Evolutionary conservation across 2,797 vertebrate genomes (phyloP), one percentile per base, ranked within the genome.

Genomic region (Squalus acanthias): DNA sequence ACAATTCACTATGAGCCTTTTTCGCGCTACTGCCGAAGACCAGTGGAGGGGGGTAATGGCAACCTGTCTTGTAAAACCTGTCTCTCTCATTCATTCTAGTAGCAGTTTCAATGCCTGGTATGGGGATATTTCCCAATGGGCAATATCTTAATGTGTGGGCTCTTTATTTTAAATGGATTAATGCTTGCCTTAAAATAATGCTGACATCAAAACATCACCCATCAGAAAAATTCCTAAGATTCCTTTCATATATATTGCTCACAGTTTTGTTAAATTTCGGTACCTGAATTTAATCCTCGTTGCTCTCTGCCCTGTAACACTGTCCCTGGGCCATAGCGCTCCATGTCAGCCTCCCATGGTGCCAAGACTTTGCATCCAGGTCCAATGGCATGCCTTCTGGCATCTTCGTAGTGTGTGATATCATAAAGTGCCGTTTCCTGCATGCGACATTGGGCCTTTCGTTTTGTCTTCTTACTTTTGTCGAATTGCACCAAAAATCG

Each of bases 281-380:
- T 97, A 98, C 98, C 98, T 97, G 96, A 97, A 96, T 0, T 46
- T 89, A 94, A 22, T 29, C 96, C 96, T 63, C 96, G 95, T 53
- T 17, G 96, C 96, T 97, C 97, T 94, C 69, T 20, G 96, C 97
- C 96, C 89, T 97, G 97, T 0, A 98, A 96, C 96, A 97, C 97
- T 24, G 97, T 97, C 87, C 97, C 97, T 33, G 97, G 98, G 50
- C 98, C 98, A 94, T 98, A 98, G 17, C 97, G 96, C 60, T 96
- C 96, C 46, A 96, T 96, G 69, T 88, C 69, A 94, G 96, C 67
- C 53, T 97, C 97, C 97, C 97, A 97, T 0, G 97, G 97, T 76
- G 98, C 98, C 96, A 98, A 95, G 92, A 98, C 97, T 5, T 96
- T 96, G 97, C 97, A 97, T 96, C 97, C 97, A 33, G 97, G 96